Percentiles rank a stretch among this genome's conserved stretches.
These are phyloP conservation scores for Eurois occulta DNA, from an alignment of 2,888 invertebrate genomes.

Conservation along the genomic window DNA sequence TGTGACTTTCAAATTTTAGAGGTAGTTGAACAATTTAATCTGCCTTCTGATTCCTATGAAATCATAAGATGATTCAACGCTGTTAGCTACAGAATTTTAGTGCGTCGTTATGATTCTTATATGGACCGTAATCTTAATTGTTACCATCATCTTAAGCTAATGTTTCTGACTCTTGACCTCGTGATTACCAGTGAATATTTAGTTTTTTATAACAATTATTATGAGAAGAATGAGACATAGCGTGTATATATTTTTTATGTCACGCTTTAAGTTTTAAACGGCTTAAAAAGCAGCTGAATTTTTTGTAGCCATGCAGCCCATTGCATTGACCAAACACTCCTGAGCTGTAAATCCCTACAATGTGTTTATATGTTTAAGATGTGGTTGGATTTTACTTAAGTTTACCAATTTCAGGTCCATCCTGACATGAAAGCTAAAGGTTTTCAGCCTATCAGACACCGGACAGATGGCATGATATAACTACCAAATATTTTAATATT, in stretches of 20 bases:
- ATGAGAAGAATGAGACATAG: background rate
- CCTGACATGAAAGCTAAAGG: background rate
- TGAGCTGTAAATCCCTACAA: background rate
- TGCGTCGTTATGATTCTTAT: conserved; percentile 56
- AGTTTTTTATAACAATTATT: conserved; percentile 18
- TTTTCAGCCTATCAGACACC: background rate
- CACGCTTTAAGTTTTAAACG: background rate
- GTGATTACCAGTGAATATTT: conserved; percentile 24
- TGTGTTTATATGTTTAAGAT: background rate
- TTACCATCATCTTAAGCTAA: conserved; percentile 40
- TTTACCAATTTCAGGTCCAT: background rate
- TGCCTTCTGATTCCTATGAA: conserved; percentile 46
- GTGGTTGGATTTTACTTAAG: background rate
- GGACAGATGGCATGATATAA: background rate
- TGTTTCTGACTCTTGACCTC: conserved; percentile 50
- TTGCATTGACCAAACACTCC: background rate
- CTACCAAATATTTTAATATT: conserved; percentile 22
- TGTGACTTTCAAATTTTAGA: conserved; percentile 44
- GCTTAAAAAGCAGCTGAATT: too few relatives aligned
- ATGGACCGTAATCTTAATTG: conserved; percentile 57
- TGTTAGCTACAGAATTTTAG: conserved; percentile 48
- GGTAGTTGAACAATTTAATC: conserved; percentile 44
- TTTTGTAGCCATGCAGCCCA: background rate
- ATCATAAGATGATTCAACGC: conserved; percentile 48
- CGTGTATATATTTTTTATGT: background rate